Evolutionary conservation across 2,888 invertebrate species (phyloP).

Genomic region (Osmoderma eremita): DNA sequence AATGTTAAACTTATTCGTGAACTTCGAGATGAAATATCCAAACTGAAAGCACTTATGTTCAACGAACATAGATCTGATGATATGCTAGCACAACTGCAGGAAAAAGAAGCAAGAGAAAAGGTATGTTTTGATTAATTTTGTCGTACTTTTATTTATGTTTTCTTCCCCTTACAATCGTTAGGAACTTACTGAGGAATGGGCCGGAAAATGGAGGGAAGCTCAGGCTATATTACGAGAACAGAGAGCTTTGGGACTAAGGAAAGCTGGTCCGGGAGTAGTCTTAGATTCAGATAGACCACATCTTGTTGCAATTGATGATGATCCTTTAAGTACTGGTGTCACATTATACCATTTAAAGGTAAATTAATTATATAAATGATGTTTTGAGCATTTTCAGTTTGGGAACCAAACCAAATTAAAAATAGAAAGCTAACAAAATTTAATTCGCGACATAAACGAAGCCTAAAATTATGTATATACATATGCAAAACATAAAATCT

Average conservation of each 20-base stretch:
- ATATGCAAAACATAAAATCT: no score
- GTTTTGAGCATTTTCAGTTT: background rate
- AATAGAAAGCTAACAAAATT: no score
- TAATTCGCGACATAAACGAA: no score
- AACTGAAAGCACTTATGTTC: slow-evolving; percentile 78
- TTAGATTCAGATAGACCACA: slow-evolving; percentile 92
- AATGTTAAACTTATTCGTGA: slow-evolving; percentile 89
- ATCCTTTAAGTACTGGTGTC: slow-evolving; percentile 88
- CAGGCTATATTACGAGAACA: slow-evolving; percentile 90
- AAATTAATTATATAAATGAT: slow-evolving; percentile 28
- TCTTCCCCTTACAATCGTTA: slow-evolving; percentile 42
- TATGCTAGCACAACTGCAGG: slow-evolving; percentile 84
- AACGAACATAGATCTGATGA: slow-evolving; percentile 59
- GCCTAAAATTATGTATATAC: no score
- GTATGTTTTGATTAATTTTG: slow-evolving; percentile 54
- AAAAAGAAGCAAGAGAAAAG: slow-evolving; percentile 91
- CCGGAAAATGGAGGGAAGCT: slow-evolving; percentile 92
- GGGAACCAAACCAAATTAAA: no score
- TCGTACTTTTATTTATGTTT: background rate
- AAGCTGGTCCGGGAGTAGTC: slow-evolving; percentile 89
- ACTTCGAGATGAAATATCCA: slow-evolving; percentile 84
- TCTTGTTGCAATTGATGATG: slow-evolving; percentile 91
- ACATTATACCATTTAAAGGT: slow-evolving; percentile 90
- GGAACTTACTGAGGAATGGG: slow-evolving; percentile 87
- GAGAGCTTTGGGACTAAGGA: slow-evolving; percentile 84